phyloP scores from a whole-genome alignment of 2,888 invertebrate species.

The Branchellion lobata region DNA sequence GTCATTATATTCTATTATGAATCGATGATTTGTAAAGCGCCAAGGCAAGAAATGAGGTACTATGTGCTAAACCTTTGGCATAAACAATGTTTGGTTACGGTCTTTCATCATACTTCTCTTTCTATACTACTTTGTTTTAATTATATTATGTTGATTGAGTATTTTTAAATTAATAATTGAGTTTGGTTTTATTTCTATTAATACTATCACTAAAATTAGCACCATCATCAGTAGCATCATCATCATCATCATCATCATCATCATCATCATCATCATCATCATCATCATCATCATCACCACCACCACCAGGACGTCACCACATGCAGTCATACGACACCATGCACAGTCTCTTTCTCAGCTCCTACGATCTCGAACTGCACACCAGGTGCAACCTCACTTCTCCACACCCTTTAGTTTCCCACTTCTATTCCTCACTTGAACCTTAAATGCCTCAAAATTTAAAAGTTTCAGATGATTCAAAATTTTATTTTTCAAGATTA shows the following conservation, averaged over 20 bases:
- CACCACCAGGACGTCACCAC: constrained; percentile 68
- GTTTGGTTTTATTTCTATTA: neutral
- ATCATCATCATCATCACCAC: neutral
- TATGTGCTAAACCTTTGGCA: too few species aligned
- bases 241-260: neutral
- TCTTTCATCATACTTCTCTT: too few species aligned
- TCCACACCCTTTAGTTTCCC: too few species aligned
- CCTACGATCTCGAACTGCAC: constrained; percentile 80
- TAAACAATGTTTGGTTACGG: too few species aligned
- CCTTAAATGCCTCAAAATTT: too few species aligned
- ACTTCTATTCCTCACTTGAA: too few species aligned
- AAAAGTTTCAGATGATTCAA: too few species aligned
- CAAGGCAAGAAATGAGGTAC: too few species aligned
- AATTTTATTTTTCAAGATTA: too few species aligned
- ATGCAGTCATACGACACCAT: constrained; percentile 79
- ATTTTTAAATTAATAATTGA: neutral
- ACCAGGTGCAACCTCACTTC: constrained; percentile 64
- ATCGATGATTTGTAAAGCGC: neutral
- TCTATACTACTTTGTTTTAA: neutral
- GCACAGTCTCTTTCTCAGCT: constrained; percentile 77
- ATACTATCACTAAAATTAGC: neutral
- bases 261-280: too few species aligned
- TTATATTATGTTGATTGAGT: neutral
- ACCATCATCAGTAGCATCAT: neutral
- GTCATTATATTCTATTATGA: neutral